Evolutionary conservation across 2,888 invertebrate species (phyloP).

Genomic region (Cancer borealis): DNA sequence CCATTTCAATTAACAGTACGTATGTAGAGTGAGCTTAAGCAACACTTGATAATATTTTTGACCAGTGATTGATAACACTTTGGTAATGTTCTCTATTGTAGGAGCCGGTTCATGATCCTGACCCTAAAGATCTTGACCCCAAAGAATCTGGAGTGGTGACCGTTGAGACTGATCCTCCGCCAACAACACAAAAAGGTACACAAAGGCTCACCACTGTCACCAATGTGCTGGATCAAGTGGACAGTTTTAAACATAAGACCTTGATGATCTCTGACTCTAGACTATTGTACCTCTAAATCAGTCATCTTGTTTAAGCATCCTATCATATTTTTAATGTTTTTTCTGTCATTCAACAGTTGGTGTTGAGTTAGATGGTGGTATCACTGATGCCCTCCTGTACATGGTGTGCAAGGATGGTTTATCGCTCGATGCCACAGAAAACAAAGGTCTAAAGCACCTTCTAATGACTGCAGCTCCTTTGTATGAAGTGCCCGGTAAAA

Average conservation of each 20-base stretch:
- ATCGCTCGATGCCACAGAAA: background rate
- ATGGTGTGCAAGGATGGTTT: conserved; percentile 36
- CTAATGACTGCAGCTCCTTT: background rate
- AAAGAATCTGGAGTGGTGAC: too few relatives aligned
- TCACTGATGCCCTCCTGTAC: conserved; percentile 2
- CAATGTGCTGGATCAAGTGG: background rate
- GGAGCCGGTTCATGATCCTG: background rate
- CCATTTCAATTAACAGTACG: too few relatives aligned
- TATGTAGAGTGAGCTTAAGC: too few relatives aligned
- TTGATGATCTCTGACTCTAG: background rate
- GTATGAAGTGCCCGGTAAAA: background rate
- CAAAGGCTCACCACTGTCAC: background rate
- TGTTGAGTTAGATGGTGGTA: background rate
- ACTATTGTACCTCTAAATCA: conserved; percentile 5
- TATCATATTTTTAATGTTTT: background rate
- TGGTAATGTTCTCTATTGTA: background rate
- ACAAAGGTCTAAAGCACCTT: background rate
- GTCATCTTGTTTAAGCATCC: background rate
- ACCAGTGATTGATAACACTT: too few relatives aligned
- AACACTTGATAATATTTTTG: too few relatives aligned
- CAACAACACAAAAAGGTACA: background rate
- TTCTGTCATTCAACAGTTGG: background rate
- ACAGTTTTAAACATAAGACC: background rate
- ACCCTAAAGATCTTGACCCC: background rate
- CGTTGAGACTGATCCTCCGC: background rate